Base-by-base conservation (phyloP, 2,113 vertebrate species). In the Gyps fulvus region DNA sequence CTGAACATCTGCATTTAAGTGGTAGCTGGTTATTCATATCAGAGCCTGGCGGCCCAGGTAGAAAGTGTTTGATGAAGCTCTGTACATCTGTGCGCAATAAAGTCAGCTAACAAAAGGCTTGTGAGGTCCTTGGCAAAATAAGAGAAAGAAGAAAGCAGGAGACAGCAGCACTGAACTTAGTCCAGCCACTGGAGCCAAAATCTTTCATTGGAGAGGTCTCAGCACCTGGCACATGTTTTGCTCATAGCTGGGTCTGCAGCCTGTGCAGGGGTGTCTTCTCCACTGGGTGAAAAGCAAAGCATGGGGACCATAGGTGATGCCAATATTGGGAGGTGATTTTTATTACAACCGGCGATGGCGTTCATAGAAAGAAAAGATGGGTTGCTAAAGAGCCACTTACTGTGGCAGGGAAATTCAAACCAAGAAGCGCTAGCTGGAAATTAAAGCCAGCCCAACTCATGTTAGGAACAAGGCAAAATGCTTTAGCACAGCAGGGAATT, bases 381-480 rank as follows among this genome's bases (percentile, higher is more conserved):
- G 78, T 85, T 94, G 89, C 93, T 89, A 76, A 95, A 97, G 83
- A 96, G 70, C 49, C 22, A 3, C 81, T 85, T 52, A 52, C 27
- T 79, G 67, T 62, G 59, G 82, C 47, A 84, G 80, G 40, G 65
- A 82, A 96, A 87, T 63, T 69, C 79, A 43, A 95, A 87, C 81
- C 49, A 26, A 92, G 92, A 83, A 89, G 69, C 70, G 45, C 66
- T 77, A 89, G 16, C 52, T 89, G 91, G 87, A 94, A 96, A 94
- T 94, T 94, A 97, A 96, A 95, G 87, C 83, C 89, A 95, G 94
- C 78, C 91, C 66, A 83, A 45, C 17, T n/a, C 77, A 61, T 94
- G 81, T 70, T 57, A 43, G 58, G 79, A 95, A 93, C 2, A 5
- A 96, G 81, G 81, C 81, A 83, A 84, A 94, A 93, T 6, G 66